A percentile compares a stretch with the other conserved stretches of the same genome.
phyloP scores from a whole-genome alignment of 2,113 vertebrate species.

The Chelonoidis abingdonii region DNA sequence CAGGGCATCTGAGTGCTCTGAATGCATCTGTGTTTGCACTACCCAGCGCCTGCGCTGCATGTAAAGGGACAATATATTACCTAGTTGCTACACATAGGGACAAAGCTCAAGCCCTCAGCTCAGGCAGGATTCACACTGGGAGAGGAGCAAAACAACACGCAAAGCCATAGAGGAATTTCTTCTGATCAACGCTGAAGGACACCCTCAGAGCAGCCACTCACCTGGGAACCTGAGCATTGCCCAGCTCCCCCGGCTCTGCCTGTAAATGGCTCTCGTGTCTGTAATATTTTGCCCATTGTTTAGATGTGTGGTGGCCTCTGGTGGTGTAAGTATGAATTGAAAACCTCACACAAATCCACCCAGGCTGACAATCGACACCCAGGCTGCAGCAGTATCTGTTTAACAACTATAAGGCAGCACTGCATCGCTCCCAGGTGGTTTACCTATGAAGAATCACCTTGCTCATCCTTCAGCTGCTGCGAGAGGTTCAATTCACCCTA shows the following conservation, averaged over 20 bases:
- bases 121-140: neutral
- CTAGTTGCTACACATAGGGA: too few species aligned
- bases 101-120: neutral
- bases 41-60: too few species aligned
- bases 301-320: neutral
- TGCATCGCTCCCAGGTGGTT: too few species aligned
- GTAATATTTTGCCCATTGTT: neutral
- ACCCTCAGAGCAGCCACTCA: neutral
- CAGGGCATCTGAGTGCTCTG: too few species aligned
- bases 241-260: neutral
- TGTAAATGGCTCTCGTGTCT: neutral
- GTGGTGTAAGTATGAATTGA: neutral
- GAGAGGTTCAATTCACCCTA: too few species aligned
- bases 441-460: too few species aligned
- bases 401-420: too few species aligned
- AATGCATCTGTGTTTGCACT: too few species aligned
- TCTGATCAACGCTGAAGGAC: neutral
- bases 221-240: neutral
- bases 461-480: too few species aligned
- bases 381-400: too few species aligned
- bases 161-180: neutral
- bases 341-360: neutral
- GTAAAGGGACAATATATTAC: too few species aligned
- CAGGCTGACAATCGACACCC: too few species aligned
- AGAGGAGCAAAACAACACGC: neutral